Conservation (phyloP, 2,113 vertebrate species). For the Psettodes erumei region DNA sequence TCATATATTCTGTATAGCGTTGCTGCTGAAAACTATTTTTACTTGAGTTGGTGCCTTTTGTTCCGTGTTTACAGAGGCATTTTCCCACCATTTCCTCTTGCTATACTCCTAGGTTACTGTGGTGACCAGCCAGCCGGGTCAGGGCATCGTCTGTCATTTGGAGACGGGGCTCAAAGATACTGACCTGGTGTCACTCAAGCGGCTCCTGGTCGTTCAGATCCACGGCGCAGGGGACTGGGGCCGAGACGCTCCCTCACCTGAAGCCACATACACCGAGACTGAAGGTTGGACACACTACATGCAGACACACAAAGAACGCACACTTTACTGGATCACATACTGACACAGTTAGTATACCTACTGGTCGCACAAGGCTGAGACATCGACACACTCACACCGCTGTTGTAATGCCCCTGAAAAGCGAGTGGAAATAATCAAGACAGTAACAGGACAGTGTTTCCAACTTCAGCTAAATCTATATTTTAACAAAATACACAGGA, state of each 20-base stretch:
- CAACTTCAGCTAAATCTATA: too few relatives aligned
- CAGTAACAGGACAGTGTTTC: too few relatives aligned
- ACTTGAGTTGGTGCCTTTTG: neutral
- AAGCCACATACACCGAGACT: slow-evolving; percentile 33
- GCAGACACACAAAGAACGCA: neutral
- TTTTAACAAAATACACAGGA: too few relatives aligned
- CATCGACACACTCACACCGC: neutral
- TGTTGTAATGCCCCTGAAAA: too few relatives aligned
- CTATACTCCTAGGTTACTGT: slow-evolving; percentile 86
- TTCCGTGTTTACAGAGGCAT: neutral
- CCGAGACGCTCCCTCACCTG: slow-evolving; percentile 51
- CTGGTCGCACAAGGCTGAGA: neutral
- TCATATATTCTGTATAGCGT: neutral
- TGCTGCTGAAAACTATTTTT: neutral
- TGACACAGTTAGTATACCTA: neutral
- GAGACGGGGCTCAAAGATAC: slow-evolving; percentile 84
- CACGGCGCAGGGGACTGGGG: slow-evolving; percentile 67
- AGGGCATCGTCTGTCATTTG: slow-evolving; percentile 81
- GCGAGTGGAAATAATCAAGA: too few relatives aligned
- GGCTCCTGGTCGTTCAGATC: slow-evolving; percentile 87
- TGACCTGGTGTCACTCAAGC: slow-evolving; percentile 84
- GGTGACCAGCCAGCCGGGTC: slow-evolving; percentile 86
- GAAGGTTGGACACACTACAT: slow-evolving; percentile 65
- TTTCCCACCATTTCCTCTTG: neutral
- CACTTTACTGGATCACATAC: neutral